phyloP scores from a whole-genome alignment of 2,888 invertebrate species.

The Mantis religiosa region DNA sequence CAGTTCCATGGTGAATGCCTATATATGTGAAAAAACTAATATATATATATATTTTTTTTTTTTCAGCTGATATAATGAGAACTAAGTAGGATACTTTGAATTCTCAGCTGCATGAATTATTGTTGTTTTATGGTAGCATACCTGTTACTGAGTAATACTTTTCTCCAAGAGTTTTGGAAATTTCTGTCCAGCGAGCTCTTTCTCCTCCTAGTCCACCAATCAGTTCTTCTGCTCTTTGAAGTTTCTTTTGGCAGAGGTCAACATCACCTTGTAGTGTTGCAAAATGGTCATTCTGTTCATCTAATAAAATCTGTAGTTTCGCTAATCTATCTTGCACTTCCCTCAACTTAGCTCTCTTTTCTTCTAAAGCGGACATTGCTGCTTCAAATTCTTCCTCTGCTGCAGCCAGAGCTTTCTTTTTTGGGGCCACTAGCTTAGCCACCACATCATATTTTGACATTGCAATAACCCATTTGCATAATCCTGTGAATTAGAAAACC shows the following conservation, averaged over 20 bases:
- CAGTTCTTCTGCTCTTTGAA: slow-evolving; percentile 87
- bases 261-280: slow-evolving; percentile 74
- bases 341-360: slow-evolving; percentile 69
- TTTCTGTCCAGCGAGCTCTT: slow-evolving; percentile 77
- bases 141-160: slow-evolving; percentile 70
- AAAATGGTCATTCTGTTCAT: slow-evolving; percentile 52
- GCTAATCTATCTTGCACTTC: slow-evolving; percentile 56
- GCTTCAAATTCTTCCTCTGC: slow-evolving; percentile 78
- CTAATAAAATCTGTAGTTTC: slow-evolving; percentile 59
- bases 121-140: slow-evolving; percentile 11
- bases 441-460: slow-evolving; percentile 93
- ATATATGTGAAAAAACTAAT: no score
- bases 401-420: slow-evolving; percentile 81
- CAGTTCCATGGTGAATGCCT: no score
- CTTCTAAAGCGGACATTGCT: slow-evolving; percentile 69
- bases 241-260: slow-evolving; percentile 78
- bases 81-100: no score
- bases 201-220: slow-evolving; percentile 90
- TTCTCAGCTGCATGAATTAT: no score
- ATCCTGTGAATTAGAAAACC: slow-evolving; percentile 45
- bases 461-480: slow-evolving; percentile 93
- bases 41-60: no score
- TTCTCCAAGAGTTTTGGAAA: slow-evolving; percentile 65
- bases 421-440: slow-evolving; percentile 88
- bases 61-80: no score